These are phyloP conservation scores for Coregonus sp. DNA, from an alignment of 2,797 vertebrate species.

Conservation along the genomic window DNA sequence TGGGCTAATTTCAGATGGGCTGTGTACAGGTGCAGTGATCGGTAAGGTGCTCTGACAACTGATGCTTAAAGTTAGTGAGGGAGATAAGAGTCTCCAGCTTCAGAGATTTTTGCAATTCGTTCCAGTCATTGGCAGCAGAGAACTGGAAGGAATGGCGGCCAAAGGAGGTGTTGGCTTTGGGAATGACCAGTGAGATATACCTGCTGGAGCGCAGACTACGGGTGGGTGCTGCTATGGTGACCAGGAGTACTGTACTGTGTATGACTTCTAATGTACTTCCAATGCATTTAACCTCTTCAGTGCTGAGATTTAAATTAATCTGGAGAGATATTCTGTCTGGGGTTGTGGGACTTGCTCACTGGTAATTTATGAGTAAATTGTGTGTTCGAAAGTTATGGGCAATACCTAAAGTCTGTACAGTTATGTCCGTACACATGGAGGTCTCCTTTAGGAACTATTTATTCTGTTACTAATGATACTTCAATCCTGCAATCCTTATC, in stretches of 20 bases:
- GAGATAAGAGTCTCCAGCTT: too few relatives aligned
- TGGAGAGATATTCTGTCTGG: neutral
- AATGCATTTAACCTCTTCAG: neutral
- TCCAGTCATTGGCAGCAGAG: too few relatives aligned
- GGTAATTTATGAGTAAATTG: neutral
- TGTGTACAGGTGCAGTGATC: too few relatives aligned
- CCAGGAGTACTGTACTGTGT: neutral
- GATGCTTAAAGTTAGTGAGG: too few relatives aligned
- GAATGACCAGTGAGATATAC: too few relatives aligned
- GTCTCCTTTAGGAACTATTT: neutral
- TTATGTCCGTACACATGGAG: neutral
- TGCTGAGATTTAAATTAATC: neutral
- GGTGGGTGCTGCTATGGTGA: too few relatives aligned
- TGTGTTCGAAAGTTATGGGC: neutral
- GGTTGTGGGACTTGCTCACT: neutral
- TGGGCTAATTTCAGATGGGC: too few relatives aligned
- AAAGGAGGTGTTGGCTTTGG: too few relatives aligned
- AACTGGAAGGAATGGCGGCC: too few relatives aligned
- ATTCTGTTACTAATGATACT: neutral
- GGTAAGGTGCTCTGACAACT: too few relatives aligned
- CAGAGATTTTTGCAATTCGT: too few relatives aligned
- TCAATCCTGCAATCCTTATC: neutral
- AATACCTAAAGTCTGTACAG: neutral
- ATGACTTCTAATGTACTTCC: neutral
- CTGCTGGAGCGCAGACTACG: too few relatives aligned